These are phyloP conservation scores for Acleris literana DNA, from an alignment of 2,888 invertebrate genomes.

Conservation along the genomic window DNA sequence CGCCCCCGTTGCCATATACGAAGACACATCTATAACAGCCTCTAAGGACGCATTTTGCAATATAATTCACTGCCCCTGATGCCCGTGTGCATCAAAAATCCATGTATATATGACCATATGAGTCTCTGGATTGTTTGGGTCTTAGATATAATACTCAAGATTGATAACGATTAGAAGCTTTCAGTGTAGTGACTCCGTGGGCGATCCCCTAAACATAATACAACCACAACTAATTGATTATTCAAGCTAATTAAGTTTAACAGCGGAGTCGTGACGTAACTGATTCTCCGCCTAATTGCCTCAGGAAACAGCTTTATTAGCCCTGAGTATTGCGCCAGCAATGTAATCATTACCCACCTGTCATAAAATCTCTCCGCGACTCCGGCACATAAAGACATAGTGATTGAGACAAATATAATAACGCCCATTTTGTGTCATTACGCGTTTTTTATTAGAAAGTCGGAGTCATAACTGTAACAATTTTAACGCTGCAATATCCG, in stretches of 20 bases:
- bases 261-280: slow-evolving; percentile 32
- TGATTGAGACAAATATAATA: slow-evolving; percentile 36
- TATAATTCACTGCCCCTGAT: not conserved
- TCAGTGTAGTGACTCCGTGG: slow-evolving; percentile 59
- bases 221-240: slow-evolving; percentile 32
- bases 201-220: slow-evolving; percentile 44
- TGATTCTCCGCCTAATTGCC: slow-evolving; percentile 35
- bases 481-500: slow-evolving; percentile 57
- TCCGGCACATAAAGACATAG: slow-evolving; percentile 26
- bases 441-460: slow-evolving; percentile 59
- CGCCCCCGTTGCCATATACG: slow-evolving; percentile 67
- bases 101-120: too few relatives aligned
- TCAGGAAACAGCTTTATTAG: slow-evolving; percentile 35
- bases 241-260: slow-evolving; percentile 32
- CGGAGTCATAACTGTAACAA: slow-evolving; percentile 62
- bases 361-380: slow-evolving; percentile 27
- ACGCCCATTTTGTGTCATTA: slow-evolving; percentile 37
- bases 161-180: not conserved
- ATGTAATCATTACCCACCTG: slow-evolving; percentile 30
- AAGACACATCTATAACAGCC: slow-evolving; percentile 59
- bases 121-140: not conserved
- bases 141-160: too few relatives aligned
- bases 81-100: too few relatives aligned
- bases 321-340: slow-evolving; percentile 14
- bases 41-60: not conserved